Base-by-base conservation (phyloP, 2,113 vertebrate genomes). In the Formicarius rufipectus region DNA sequence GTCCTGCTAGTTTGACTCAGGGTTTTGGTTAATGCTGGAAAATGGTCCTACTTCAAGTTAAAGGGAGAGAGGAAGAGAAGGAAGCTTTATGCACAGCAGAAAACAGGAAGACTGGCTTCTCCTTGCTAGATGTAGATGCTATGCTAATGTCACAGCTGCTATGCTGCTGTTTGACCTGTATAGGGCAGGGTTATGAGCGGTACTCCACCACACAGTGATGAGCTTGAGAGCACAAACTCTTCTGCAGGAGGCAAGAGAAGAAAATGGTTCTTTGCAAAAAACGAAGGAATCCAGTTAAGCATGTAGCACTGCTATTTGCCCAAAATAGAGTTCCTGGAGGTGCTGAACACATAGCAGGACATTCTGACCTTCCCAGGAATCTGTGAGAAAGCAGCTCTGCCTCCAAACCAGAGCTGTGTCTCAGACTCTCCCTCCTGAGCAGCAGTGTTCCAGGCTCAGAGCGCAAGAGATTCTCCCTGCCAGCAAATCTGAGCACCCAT, bases 291-390 rank as follows among this genome's bases (percentile, higher is more conserved):
- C 13, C 20, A 75, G 19, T 52, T 44, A 56, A 58, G 66, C n/a
- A 69, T 2, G 0, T 3, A 90, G 40, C 6, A 4, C 14, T 79
- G 33, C 63, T 60, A 5, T 58, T 69, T 80, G 45, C 40, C 50
- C 24, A 45, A 31, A 88, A 83, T 0, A 88, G 50, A 0, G 2
- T 44, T 90, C 28, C 59, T 77, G 64, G 55, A 95, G 63, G 58
- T 44, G 47, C 67, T 76, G 55, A 90, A 88, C 13, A 45, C n/a
- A 52, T 0, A 83, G 31, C 59, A 77, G 90, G 83, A 90, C 42
- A 0, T 60, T 63, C 72, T 88, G 90, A 96, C 85, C 83, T 80
- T 77, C n/a, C 21, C 28, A 86, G 55, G 92, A 93, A 92, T 84
- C 50, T 35, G 40, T 27, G 10, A 95, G 25, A 85, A 75, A 20